phyloP scores from a whole-genome alignment of 2,113 vertebrate genomes.

The Globicephala melas region DNA sequence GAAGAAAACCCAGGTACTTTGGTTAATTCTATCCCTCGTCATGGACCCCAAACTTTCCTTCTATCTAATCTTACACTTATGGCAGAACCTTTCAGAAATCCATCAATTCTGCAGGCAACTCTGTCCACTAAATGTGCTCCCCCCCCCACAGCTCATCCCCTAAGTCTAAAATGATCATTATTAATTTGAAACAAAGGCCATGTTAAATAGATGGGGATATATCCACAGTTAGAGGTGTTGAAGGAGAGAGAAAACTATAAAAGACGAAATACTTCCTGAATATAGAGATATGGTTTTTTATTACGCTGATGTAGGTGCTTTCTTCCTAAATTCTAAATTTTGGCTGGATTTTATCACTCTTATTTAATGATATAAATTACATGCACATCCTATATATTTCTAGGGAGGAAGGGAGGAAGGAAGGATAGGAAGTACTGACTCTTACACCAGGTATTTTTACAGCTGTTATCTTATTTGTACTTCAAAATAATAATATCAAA shows the following conservation, averaged over 20 bases:
- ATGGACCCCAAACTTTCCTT: not conserved
- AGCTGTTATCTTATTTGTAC: not conserved
- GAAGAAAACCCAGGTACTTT: not conserved
- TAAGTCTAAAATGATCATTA: not conserved
- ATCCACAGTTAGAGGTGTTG: too few species aligned
- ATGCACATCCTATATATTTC: not conserved
- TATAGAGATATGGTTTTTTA: not conserved
- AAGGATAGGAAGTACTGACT: not conserved
- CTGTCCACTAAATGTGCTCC: not conserved
- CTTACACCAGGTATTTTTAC: not conserved
- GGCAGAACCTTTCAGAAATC: not conserved
- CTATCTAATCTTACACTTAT: not conserved
- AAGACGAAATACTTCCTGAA: not conserved
- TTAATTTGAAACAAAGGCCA: not conserved
- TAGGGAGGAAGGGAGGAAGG: not conserved
- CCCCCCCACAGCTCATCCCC: too few species aligned
- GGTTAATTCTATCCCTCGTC: not conserved
- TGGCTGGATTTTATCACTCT: not conserved
- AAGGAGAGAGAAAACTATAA: not conserved
- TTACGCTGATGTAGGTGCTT: too few species aligned
- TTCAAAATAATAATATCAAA: not conserved
- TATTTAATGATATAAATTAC: not conserved
- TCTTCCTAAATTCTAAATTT: not conserved
- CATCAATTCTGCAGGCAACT: fast-evolving
- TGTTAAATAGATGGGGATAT: fast-evolving